Evolutionary conservation across 2,113 vertebrate species (phyloP), one percentile per base, ranked within the genome.

Genomic region (Cinclus mexicanus): DNA sequence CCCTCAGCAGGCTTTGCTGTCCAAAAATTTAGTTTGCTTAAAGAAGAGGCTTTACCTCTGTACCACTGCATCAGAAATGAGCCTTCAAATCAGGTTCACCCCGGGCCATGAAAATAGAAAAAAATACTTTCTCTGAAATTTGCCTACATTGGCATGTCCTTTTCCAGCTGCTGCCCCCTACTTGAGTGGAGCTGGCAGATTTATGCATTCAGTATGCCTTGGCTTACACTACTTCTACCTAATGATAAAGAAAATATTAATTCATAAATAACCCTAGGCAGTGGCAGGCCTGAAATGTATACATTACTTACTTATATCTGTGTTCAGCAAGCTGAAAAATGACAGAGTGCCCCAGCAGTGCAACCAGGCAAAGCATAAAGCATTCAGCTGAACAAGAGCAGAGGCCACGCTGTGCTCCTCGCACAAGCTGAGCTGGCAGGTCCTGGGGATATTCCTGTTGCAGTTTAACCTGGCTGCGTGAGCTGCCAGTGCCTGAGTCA

Each of bases 191-290:
- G n/a, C 22, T 67, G 83, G 49, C 75, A 95, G 95, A 86, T 93
- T 95, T 92, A 90, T 83, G 53, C 17, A 17, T 84, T 65, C 78
- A 69, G 39, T 72, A 35, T 29, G 33, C 49, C 75, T 87, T 91
- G 14, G 5, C 71, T 96, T 83, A 84, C 91, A 77, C 47, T 90
- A 65, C 82, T 87, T 50, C 37, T 60, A 89, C 86, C 63, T 92
- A 92, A 97, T 56, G 87, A 94, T 76, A 92, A 89, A 71, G 77
- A 65, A 95, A 95, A 91, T 61, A 67, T 87, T 87, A 94, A 95
- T 95, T 95, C 77, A 57, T 87, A 96, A 95, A 94, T 87, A 96
- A 97, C 87, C 93, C 71, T 52, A 74, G 95, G 71, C 56, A 11
- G 50, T 31, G 42, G 83, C 83, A 89, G 41, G 71, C 47, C 83